A percentile compares a stretch with the other conserved stretches of the same genome.
These are phyloP conservation scores for Limanda limanda DNA, from an alignment of 2,113 vertebrate species.

Conservation along the genomic window DNA sequence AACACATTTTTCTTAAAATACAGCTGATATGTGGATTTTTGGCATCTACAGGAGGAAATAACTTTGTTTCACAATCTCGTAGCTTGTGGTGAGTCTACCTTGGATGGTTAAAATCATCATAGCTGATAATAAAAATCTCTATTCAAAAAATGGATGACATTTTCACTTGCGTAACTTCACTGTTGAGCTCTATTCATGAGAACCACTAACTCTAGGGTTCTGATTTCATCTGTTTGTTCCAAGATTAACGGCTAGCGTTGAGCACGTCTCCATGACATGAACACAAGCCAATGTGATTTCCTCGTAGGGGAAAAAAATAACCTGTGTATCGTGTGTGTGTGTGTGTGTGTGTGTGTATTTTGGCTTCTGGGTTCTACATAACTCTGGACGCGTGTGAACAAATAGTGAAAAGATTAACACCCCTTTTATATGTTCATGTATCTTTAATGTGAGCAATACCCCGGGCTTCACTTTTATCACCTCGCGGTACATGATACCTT, in stretches of 20 bases:
- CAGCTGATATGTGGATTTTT: no score
- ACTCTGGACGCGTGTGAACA: slow-evolving; percentile 7
- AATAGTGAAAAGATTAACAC: slow-evolving; percentile 39
- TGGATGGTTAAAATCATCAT: no score
- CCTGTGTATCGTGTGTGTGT: not conserved
- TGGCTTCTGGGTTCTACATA: not conserved
- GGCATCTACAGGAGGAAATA: no score
- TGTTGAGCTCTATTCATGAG: no score
- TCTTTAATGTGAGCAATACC: slow-evolving; percentile 15
- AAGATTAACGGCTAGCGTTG: not conserved
- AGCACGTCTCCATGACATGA: not conserved
- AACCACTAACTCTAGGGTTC: not conserved
- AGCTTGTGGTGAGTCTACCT: no score
- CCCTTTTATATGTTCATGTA: slow-evolving; percentile 16
- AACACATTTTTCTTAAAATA: no score
- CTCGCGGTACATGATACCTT: not conserved
- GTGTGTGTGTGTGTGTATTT: not conserved
- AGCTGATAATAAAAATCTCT: no score
- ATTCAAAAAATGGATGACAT: no score
- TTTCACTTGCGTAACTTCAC: no score
- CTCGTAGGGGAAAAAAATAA: not conserved
- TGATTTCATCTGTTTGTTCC: no score
- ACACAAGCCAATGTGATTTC: not conserved
- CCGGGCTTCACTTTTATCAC: slow-evolving; percentile 6
- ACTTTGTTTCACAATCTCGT: no score